These are phyloP conservation scores for Scelioninae gen. 1 DNA, from an alignment of 2,888 invertebrate genomes.

Conservation along the genomic window DNA sequence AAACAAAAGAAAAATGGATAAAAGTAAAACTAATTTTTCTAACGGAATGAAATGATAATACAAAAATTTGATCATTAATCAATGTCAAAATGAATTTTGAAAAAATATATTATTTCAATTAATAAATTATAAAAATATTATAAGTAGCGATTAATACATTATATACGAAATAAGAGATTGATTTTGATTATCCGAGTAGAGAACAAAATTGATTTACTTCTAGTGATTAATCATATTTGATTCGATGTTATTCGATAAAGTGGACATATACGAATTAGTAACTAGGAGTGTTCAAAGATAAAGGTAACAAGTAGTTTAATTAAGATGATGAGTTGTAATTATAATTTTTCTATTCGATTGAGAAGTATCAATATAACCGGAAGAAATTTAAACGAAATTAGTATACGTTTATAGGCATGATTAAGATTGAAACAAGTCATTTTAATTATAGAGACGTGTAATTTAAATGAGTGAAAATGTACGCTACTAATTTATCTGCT, in stretches of 20 bases:
- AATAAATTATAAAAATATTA: too few species aligned
- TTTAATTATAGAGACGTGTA: constrained; percentile 33
- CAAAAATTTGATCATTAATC: too few species aligned
- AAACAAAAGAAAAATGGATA: too few species aligned
- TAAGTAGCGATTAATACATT: too few species aligned
- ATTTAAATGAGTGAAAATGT: constrained; percentile 24
- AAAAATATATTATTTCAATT: too few species aligned
- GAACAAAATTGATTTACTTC: constrained; percentile 1
- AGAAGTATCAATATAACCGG: constrained; percentile 10
- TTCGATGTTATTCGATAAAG: constrained; percentile 6
- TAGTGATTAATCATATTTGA: constrained; percentile 28
- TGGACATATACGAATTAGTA: constrained; percentile 5
- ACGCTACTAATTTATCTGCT: constrained; percentile 13
- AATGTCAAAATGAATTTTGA: too few species aligned
- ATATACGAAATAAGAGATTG: not conserved
- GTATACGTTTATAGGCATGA: not conserved
- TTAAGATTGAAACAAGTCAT: constrained; percentile 5
- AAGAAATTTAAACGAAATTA: constrained; percentile 28
- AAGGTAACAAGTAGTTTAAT: constrained; percentile 26
- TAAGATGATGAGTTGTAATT: constrained; percentile 34
- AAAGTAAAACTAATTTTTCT: too few species aligned
- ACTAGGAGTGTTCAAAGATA: not conserved
- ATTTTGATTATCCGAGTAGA: constrained; percentile 2
- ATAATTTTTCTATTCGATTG: not conserved
- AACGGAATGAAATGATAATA: too few species aligned